phyloP scores from a whole-genome alignment of 2,113 vertebrate species.

The Sceloporus undulatus region DNA sequence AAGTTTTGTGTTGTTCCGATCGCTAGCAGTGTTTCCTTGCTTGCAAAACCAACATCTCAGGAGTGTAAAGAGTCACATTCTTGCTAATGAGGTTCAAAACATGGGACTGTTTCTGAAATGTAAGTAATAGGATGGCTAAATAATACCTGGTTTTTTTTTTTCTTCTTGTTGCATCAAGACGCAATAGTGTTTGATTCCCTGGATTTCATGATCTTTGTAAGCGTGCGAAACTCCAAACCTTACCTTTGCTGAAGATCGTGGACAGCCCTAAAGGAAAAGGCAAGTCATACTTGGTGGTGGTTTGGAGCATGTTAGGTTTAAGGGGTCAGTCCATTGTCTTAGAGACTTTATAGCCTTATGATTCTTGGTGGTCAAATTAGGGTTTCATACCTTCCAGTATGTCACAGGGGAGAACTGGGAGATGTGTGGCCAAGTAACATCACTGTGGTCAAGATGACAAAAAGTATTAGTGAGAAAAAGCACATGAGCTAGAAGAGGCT shows the following conservation, averaged over 20 bases:
- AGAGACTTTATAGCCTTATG: too few relatives aligned
- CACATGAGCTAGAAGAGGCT: too few relatives aligned
- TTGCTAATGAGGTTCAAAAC: not conserved
- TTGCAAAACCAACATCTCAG: not conserved
- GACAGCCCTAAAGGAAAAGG: conserved; percentile 30
- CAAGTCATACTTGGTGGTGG: not conserved
- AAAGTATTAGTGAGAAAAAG: too few relatives aligned
- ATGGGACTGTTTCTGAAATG: not conserved
- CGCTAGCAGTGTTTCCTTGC: not conserved
- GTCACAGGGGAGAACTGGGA: too few relatives aligned
- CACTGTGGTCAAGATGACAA: too few relatives aligned
- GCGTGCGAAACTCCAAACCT: conserved; percentile 2
- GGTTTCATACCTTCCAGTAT: too few relatives aligned
- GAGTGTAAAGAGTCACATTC: too few relatives aligned
- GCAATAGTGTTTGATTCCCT: conserved; percentile 30
- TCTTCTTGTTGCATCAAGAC: not conserved
- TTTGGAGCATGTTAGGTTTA: too few relatives aligned
- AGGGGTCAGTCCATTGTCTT: too few relatives aligned
- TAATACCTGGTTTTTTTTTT: not conserved
- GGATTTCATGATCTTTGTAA: conserved; percentile 6
- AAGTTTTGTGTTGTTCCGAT: too few relatives aligned
- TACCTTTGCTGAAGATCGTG: conserved; percentile 31
- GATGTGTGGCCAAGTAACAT: too few relatives aligned
- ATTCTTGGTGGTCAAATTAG: too few relatives aligned
- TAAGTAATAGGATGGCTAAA: not conserved